Conservation (phyloP, 2,888 invertebrate genomes). For the Orthosia gothica region DNA sequence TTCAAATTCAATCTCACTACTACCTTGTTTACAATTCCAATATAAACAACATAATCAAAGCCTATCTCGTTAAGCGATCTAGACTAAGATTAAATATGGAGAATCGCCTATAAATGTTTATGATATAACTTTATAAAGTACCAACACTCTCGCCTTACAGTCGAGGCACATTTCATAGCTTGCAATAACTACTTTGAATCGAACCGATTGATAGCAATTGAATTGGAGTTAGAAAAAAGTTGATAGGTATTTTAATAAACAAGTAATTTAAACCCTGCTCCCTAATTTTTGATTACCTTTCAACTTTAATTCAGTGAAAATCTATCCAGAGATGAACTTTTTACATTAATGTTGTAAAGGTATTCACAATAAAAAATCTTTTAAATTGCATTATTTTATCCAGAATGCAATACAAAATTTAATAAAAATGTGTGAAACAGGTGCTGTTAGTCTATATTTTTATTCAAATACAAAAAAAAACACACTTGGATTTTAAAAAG, state of each 20-base stretch:
- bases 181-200: constrained; percentile 59
- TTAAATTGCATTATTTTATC: too few relatives aligned
- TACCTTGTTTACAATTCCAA: constrained; percentile 11
- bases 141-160: constrained; percentile 31
- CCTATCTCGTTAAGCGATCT: constrained; percentile 39
- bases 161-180: constrained; percentile 52
- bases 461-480: background rate
- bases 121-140: constrained; percentile 57
- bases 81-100: constrained; percentile 51
- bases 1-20: constrained; percentile 30
- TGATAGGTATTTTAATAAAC: background rate
- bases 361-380: too few relatives aligned
- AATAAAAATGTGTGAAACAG: too few relatives aligned
- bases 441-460: background rate
- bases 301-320: background rate
- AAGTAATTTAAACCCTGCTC: background rate
- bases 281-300: background rate
- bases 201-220: too few relatives aligned
- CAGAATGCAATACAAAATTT: too few relatives aligned
- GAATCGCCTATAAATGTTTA: constrained; percentile 62
- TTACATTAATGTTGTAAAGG: too few relatives aligned
- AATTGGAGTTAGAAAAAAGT: too few relatives aligned
- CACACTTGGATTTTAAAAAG: background rate
- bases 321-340: too few relatives aligned
- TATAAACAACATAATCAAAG: constrained; percentile 23